Conservation (phyloP, 2,888 invertebrate species). For the Torymus auratus region DNA sequence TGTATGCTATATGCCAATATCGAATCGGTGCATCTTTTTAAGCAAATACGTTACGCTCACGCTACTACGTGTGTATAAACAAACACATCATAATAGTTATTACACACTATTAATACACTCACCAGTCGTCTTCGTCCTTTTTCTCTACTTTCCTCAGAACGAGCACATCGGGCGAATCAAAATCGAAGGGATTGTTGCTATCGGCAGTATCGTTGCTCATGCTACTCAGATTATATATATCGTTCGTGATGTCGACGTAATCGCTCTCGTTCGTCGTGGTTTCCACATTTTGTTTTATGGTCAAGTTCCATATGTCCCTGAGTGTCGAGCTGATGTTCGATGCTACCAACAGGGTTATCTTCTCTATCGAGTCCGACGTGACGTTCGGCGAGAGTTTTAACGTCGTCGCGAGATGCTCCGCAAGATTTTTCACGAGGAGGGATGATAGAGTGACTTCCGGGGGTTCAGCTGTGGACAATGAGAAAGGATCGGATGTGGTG, state of each 20-base stretch:
- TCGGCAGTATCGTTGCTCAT: neutral
- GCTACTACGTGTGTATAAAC: too few relatives aligned
- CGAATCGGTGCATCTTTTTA: too few relatives aligned
- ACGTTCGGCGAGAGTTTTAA: conserved; percentile 63
- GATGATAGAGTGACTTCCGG: conserved; percentile 62
- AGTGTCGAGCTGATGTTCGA: conserved; percentile 66
- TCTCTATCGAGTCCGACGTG: conserved; percentile 61
- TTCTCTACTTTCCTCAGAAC: conserved; percentile 61
- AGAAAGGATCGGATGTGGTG: conserved; percentile 18
- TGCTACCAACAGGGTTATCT: conserved; percentile 65
- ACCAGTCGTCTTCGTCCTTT: conserved; percentile 80
- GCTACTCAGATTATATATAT: conserved; percentile 6
- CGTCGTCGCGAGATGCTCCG: conserved; percentile 63
- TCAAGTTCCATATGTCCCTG: conserved; percentile 61
- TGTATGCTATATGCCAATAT: too few relatives aligned
- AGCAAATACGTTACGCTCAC: too few relatives aligned
- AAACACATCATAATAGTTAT: too few relatives aligned
- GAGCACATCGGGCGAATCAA: neutral
- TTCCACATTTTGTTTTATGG: neutral
- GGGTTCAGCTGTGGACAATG: conserved; percentile 56
- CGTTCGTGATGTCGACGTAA: conserved; percentile 15
- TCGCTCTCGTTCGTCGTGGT: conserved; percentile 25
- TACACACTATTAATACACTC: neutral
- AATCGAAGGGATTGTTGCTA: neutral
- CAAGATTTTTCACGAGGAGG: conserved; percentile 65